Base-by-base conservation (phyloP, 2,888 invertebrate genomes). In the Chrysotoxum bicinctum region DNA sequence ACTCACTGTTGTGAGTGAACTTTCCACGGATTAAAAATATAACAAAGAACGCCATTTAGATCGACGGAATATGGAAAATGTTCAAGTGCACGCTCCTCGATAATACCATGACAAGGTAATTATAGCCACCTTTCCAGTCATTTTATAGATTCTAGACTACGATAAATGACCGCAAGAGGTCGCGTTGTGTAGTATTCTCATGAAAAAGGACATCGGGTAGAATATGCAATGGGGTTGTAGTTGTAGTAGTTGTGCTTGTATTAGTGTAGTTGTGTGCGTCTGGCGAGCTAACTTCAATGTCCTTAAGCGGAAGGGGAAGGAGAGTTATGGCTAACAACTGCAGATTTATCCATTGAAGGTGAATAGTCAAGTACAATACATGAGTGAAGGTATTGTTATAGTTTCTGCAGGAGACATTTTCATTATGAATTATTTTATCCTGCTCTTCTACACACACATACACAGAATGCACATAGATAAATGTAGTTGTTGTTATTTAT, bases 361-460 rank as follows among this genome's bases (percentile, higher is more conserved):
- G 58, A 58, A 58, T 58, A 37, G 58, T 58, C 58, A 58, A 23
- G 56, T 45, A 75, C 32, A 37, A 2, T 43, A 37, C 1, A 2
- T 1, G 2, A 16, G 21, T 8, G 14, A 10, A 45, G 26, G 30
- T n/a, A 23, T 30, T 37, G 32, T 48, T 26, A 14, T 45, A 19
- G 48, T 10, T 14, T 45, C 40, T 64, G 76, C 56, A 56, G 56
- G 45, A 62, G 54, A 70, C 45, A 32, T 70, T 75, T 62, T 64
- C 64, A 64, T 48, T 54, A 64, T 81, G 76, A 81, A 62, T 81
- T 74, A 60, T 66, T 45, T 45, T 64, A 64, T 64, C 64, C 64
- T 45, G 30, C 62, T 43, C 16, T 14, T 58, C 21, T 37, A 37
- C 14, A 14, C 21, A 23, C 8, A n/a, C 23, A 23, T 50, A 23